A percentile compares a stretch with the other conserved stretches of the same genome.
Conservation (phyloP, 2,888 invertebrate genomes). For the Ceramica pisi region DNA sequence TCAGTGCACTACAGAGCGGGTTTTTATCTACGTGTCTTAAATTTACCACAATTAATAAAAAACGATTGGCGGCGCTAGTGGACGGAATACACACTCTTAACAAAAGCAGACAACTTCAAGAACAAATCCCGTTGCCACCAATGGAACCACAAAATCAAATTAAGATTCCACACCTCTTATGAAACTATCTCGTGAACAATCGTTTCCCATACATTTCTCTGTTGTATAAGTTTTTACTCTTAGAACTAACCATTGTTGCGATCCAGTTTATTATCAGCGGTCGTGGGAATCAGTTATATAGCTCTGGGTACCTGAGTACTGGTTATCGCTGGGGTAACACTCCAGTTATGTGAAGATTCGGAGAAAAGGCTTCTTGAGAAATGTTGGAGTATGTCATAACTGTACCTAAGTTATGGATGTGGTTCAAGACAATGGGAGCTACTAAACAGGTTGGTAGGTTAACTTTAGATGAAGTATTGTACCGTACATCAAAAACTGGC, state of each 20-base stretch:
- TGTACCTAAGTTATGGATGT: conserved; percentile 17
- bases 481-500: too few relatives aligned
- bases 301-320: neutral
- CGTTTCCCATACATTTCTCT: conserved; percentile 67
- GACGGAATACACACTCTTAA: too few relatives aligned
- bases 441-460: conserved; percentile 11
- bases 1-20: too few relatives aligned
- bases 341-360: conserved; percentile 47
- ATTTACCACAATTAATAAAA: too few relatives aligned
- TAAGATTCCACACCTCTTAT: conserved; percentile 60
- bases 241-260: conserved; percentile 54
- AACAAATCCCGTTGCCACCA: conserved; percentile 36
- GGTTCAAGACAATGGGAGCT: conserved; percentile 14
- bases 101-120: conserved; percentile 3
- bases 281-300: conserved; percentile 54
- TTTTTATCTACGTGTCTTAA: too few relatives aligned
- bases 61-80: too few relatives aligned
- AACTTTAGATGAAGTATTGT: too few relatives aligned
- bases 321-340: conserved; percentile 41
- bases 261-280: conserved; percentile 51
- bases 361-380: conserved; percentile 43
- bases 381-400: conserved; percentile 44
- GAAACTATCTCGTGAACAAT: conserved; percentile 61
- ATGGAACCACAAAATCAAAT: conserved; percentile 51
- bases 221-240: conserved; percentile 64